Percentiles rank a stretch among this genome's conserved stretches.
These are phyloP conservation scores for Neodiprion virginianus DNA, from an alignment of 1,140 invertebrate species.

Conservation along the genomic window DNA sequence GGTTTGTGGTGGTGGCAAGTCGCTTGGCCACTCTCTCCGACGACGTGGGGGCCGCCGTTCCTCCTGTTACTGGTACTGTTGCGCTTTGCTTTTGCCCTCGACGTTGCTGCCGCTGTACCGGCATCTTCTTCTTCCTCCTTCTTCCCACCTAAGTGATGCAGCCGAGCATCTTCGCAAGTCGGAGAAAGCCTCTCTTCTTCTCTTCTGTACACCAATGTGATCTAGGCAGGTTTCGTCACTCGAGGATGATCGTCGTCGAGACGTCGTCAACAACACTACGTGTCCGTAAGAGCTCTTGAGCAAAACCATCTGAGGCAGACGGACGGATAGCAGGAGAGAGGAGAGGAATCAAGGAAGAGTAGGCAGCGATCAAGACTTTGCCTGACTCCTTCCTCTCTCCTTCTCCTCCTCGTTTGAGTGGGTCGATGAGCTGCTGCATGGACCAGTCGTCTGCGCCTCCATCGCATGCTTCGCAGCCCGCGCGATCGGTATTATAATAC, in stretches of 20 bases:
- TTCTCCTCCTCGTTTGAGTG: neutral
- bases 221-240: no score
- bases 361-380: neutral
- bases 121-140: constrained; percentile 24
- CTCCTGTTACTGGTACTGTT: constrained; percentile 28
- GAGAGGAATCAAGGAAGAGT: neutral
- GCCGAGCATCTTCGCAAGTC: constrained; percentile 11
- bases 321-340: neutral
- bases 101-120: constrained; percentile 49
- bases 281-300: no score
- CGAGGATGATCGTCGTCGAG: no score
- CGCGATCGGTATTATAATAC: no score
- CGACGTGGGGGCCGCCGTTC: neutral
- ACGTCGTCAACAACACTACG: no score
- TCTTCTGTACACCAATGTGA: neutral
- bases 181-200: neutral
- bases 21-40: constrained; percentile 59
- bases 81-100: constrained; percentile 34
- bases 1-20: constrained; percentile 53
- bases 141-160: constrained; percentile 25
- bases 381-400: neutral
- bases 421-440: neutral
- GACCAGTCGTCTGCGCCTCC: no score
- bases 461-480: no score
- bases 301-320: no score